These are phyloP conservation scores for Sus scrofa DNA, from an alignment of 2,113 vertebrate species.

Conservation along the genomic window DNA sequence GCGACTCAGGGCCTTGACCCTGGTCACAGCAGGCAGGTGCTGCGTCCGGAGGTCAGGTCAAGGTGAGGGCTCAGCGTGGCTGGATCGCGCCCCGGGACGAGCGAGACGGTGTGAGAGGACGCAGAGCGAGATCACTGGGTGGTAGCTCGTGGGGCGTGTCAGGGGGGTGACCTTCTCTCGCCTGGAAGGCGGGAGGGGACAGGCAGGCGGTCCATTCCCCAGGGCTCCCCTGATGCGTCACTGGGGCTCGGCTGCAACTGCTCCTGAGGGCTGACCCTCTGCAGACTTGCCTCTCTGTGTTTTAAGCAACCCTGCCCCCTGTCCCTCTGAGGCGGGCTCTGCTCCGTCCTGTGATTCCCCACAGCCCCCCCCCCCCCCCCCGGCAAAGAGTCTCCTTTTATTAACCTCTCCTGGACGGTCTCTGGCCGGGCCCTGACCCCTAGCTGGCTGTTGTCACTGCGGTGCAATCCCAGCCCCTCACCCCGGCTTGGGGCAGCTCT, in stretches of 20 bases:
- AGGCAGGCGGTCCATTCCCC: neutral
- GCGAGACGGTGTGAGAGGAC: no score
- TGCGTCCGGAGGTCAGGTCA: neutral
- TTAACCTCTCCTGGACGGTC: neutral
- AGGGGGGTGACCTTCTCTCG: neutral
- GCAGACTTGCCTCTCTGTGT: neutral
- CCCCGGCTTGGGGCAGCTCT: neutral
- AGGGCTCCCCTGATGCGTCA: neutral
- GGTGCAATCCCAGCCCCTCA: neutral
- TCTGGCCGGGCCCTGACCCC: neutral
- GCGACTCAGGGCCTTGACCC: neutral
- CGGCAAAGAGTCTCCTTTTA: neutral
- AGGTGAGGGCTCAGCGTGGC: no score
- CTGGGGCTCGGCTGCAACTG: neutral
- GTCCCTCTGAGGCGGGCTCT: neutral
- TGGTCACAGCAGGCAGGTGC: neutral
- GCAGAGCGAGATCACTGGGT: rapidly evolving
- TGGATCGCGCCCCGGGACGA: no score
- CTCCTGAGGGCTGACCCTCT: neutral
- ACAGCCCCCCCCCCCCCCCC: rapidly evolving
- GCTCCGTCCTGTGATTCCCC: neutral
- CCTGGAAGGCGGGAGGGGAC: neutral
- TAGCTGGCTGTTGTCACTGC: neutral
- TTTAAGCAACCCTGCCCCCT: neutral
- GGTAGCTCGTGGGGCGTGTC: rapidly evolving